A percentile compares a stretch with the other conserved stretches of the same genome.
Conservation (phyloP, 2,888 invertebrate genomes). For the Cerceris rybyensis region DNA sequence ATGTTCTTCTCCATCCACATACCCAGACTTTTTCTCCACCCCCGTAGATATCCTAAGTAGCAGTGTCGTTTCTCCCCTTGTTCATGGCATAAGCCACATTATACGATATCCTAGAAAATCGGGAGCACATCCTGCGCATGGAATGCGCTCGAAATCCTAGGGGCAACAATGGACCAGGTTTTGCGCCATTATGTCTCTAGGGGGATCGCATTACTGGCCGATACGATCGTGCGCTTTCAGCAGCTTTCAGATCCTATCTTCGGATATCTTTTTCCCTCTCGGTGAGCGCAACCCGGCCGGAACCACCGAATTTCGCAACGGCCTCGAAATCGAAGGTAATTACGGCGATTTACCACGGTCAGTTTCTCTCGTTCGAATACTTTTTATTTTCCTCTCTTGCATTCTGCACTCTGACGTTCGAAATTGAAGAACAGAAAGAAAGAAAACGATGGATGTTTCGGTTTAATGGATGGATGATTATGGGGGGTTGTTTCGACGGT, state of each 20-base stretch:
- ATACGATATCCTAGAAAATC: conserved; percentile 74
- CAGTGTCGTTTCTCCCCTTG: conserved; percentile 52
- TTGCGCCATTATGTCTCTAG: conserved; percentile 75
- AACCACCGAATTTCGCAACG: conserved; percentile 58
- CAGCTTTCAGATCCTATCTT: conserved; percentile 64
- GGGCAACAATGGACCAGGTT: conserved; percentile 66
- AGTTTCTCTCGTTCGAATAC: neutral
- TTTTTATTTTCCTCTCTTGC: too few species aligned
- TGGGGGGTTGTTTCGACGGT: too few species aligned
- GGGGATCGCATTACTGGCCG: conserved; percentile 75
- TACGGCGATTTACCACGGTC: conserved; percentile 46
- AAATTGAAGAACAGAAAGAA: neutral
- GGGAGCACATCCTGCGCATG: conserved; percentile 75
- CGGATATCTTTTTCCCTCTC: conserved; percentile 59
- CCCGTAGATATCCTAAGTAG: conserved; percentile 49
- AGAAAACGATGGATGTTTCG: too few species aligned
- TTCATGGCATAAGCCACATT: conserved; percentile 72
- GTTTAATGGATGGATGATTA: too few species aligned
- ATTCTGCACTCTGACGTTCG: neutral
- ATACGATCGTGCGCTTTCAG: conserved; percentile 68
- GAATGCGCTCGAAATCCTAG: conserved; percentile 57
- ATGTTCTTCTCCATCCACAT: neutral
- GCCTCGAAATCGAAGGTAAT: conserved; percentile 49
- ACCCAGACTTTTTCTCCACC: neutral
- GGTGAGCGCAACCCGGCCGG: conserved; percentile 48